phyloP scores from a whole-genome alignment of 2,888 invertebrate genomes.

The Eucriotettix oculatus region DNA sequence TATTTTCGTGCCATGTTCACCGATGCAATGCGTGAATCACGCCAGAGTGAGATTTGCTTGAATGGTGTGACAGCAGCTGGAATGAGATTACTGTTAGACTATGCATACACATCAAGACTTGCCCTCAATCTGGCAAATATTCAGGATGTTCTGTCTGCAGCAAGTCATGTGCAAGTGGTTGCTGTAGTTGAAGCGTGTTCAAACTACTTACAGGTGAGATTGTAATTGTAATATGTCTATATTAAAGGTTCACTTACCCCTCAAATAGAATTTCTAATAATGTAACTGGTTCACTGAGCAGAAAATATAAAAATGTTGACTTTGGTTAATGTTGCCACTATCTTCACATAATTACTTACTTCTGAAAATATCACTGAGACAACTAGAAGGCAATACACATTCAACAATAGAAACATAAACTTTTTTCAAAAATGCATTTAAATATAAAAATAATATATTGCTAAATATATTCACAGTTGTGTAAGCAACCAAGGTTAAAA shows the following conservation, averaged over 20 bases:
- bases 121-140: conserved; percentile 43
- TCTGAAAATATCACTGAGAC: no score
- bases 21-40: conserved; percentile 47
- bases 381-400: no score
- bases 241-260: no score
- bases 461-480: no score
- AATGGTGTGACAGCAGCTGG: conserved; percentile 50
- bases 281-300: background rate
- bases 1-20: conserved; percentile 65
- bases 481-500: no score
- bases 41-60: conserved; percentile 42
- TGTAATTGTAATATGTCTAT: background rate
- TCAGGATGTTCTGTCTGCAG: conserved; percentile 49
- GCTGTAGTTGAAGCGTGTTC: conserved; percentile 50
- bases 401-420: no score
- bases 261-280: no score
- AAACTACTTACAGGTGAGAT: conserved; percentile 32
- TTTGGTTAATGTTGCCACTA: no score
- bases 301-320: background rate
- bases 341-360: no score
- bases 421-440: no score
- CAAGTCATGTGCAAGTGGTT: conserved; percentile 48
- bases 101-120: conserved; percentile 48
- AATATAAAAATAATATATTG: no score
- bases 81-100: conserved; percentile 44